Evolutionary conservation across 2,797 vertebrate species (phyloP).

Genomic region (Trachurus trachurus): DNA sequence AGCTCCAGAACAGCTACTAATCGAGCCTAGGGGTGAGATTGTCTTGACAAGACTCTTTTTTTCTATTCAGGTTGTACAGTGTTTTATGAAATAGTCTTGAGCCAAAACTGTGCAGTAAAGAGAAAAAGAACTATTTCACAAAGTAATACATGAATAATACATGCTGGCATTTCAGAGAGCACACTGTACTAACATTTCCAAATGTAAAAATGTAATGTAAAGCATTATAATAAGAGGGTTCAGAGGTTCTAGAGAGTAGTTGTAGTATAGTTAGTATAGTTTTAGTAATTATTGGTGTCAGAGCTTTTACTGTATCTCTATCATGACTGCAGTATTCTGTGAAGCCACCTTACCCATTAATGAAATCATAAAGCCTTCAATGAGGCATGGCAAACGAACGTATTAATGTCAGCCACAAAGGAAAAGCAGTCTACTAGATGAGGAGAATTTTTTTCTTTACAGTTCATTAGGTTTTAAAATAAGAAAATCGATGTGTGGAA

Average conservation of each 20-base stretch:
- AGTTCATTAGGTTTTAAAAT: slow-evolving; percentile 82
- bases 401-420: slow-evolving; percentile 66
- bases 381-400: slow-evolving; percentile 67
- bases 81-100: not conserved
- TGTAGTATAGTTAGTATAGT: not conserved
- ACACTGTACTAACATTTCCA: not conserved
- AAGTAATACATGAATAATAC: not conserved
- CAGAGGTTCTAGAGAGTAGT: slow-evolving; percentile 5
- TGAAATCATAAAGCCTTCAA: slow-evolving; percentile 73
- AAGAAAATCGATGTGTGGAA: slow-evolving; percentile 80
- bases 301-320: slow-evolving; percentile 27
- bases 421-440: slow-evolving; percentile 43
- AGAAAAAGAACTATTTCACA: not conserved
- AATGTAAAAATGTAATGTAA: not conserved
- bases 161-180: not conserved
- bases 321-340: slow-evolving; percentile 35
- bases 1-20: not conserved
- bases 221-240: not conserved
- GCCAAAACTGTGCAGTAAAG: not conserved
- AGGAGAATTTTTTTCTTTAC: slow-evolving; percentile 42
- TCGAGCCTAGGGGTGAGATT: slow-evolving; percentile 11
- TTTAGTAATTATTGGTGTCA: slow-evolving; percentile 1
- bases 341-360: slow-evolving; percentile 57
- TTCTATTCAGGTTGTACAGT: not conserved
- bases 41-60: not conserved